Percentiles rank a stretch among this genome's conserved stretches.
phyloP scores from a whole-genome alignment of 2,888 invertebrate species.

The Alitta virens region DNA sequence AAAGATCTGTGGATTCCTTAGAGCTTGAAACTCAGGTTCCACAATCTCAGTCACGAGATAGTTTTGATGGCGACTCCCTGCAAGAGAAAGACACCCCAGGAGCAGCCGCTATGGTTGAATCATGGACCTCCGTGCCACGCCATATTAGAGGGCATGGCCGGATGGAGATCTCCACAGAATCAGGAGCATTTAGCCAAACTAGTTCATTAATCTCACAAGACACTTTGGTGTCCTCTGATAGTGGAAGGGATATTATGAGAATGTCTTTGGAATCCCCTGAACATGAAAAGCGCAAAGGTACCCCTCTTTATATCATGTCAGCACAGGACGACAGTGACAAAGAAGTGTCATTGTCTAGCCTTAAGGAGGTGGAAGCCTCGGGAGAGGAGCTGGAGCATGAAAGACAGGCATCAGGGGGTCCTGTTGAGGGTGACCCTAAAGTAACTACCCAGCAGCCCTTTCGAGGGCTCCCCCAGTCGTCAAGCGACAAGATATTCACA shows the following conservation, averaged over 20 bases:
- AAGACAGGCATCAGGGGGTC: too few relatives aligned
- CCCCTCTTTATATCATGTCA: too few relatives aligned
- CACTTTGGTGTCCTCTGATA: slow-evolving; percentile 25
- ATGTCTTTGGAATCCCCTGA: slow-evolving; percentile 25
- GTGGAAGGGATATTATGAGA: slow-evolving; percentile 20
- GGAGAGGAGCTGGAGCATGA: too few relatives aligned
- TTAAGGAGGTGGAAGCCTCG: too few relatives aligned
- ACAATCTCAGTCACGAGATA: slow-evolving; percentile 15
- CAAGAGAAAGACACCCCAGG: slow-evolving; percentile 39
- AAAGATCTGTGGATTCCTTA: slow-evolving; percentile 34
- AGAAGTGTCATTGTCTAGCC: too few relatives aligned
- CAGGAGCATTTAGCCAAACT: slow-evolving; percentile 35
- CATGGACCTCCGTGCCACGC: slow-evolving; percentile 28
- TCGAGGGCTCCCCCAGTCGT: too few relatives aligned
- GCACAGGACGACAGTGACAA: too few relatives aligned
- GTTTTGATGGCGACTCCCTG: slow-evolving; percentile 32
- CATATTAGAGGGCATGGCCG: slow-evolving; percentile 35
- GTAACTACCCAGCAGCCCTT: too few relatives aligned
- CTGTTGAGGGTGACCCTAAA: too few relatives aligned
- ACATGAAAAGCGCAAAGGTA: slow-evolving; percentile 11
- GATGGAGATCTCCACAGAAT: slow-evolving; percentile 54
- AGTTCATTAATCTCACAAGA: slow-evolving; percentile 28
- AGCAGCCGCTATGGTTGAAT: slow-evolving; percentile 39
- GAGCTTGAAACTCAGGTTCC: slow-evolving; percentile 20
- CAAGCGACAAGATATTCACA: not conserved